Percentiles rank a stretch among this genome's conserved stretches.
phyloP scores from a whole-genome alignment of 2,113 vertebrate genomes.

The Odocoileus hemionus region DNA sequence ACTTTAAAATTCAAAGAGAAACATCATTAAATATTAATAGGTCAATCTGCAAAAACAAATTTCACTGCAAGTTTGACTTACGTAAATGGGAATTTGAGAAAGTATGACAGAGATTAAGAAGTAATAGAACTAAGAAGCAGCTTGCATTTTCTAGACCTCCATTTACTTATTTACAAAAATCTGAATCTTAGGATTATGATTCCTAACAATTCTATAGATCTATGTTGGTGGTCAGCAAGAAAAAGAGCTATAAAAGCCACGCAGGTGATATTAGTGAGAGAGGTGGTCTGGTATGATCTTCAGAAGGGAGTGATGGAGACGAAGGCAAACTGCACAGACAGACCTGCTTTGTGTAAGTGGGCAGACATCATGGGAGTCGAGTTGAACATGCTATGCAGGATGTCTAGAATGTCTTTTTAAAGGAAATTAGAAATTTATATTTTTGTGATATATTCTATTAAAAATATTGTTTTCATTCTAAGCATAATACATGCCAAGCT shows the following conservation, averaged over 20 bases:
- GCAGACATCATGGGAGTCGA: background rate
- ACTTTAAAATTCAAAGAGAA: constrained; percentile 76
- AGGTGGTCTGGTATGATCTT: background rate
- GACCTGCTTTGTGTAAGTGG: background rate
- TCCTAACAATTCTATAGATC: background rate
- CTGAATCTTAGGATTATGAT: background rate
- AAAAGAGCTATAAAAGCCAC: background rate
- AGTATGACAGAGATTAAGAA: constrained; percentile 48
- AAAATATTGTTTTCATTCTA: background rate
- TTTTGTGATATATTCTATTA: background rate
- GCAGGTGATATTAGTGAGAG: background rate
- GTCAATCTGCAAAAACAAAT: constrained; percentile 71
- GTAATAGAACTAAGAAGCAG: background rate
- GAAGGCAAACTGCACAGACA: background rate
- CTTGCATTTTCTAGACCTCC: background rate
- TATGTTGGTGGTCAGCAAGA: background rate
- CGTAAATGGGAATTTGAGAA: constrained; percentile 59
- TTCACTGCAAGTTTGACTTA: constrained; percentile 58
- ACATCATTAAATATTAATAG: constrained; percentile 73
- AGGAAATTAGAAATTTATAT: background rate
- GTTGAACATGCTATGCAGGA: background rate
- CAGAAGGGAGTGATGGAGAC: background rate
- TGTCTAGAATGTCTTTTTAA: background rate
- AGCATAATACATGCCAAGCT: background rate
- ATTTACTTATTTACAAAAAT: constrained; percentile 26